Conservation (phyloP, 1,140 invertebrate species). For the Euborellia annulipes region DNA sequence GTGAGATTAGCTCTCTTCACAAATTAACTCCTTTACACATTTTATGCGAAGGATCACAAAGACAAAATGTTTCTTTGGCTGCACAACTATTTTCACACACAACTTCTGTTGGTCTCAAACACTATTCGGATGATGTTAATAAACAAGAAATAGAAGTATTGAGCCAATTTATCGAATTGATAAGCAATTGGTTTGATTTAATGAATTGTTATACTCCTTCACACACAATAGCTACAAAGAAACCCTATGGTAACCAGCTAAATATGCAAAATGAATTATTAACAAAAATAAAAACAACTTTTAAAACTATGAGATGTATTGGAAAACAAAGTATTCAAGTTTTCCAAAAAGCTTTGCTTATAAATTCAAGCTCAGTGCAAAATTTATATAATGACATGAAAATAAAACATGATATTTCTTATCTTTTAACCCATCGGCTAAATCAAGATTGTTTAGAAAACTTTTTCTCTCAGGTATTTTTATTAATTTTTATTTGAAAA, state of each 20-base stretch:
- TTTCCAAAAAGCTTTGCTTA: constrained; percentile 11
- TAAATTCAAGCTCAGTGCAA: constrained; percentile 5
- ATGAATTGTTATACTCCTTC: constrained; percentile 12
- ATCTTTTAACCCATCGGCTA: constrained; percentile 7
- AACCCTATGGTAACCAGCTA: too few species aligned
- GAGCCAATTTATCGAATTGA: constrained; percentile 9
- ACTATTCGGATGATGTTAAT: constrained; percentile 1
- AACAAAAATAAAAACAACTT: neutral
- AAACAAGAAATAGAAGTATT: neutral
- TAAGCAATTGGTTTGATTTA: constrained; percentile 14
- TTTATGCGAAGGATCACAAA: constrained; percentile 4
- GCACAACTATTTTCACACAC: constrained; percentile 12
- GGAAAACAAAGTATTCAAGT: constrained; percentile 3
- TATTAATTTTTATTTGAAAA: too few species aligned
- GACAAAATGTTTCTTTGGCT: constrained; percentile 12
- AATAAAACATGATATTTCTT: constrained; percentile 2
- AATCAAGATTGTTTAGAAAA: constrained; percentile 13
- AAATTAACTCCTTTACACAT: constrained; percentile 5
- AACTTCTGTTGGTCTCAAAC: constrained; percentile 2
- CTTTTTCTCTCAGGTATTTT: too few species aligned
- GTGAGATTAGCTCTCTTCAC: constrained; percentile 12
- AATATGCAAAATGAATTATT: constrained; percentile 8
- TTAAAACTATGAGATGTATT: constrained; percentile 1
- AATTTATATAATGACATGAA: constrained; percentile 9
- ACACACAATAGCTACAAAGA: constrained; percentile 6